Evolutionary conservation across 2,113 vertebrate genomes (phyloP).

Genomic region (Prinia subflava): DNA sequence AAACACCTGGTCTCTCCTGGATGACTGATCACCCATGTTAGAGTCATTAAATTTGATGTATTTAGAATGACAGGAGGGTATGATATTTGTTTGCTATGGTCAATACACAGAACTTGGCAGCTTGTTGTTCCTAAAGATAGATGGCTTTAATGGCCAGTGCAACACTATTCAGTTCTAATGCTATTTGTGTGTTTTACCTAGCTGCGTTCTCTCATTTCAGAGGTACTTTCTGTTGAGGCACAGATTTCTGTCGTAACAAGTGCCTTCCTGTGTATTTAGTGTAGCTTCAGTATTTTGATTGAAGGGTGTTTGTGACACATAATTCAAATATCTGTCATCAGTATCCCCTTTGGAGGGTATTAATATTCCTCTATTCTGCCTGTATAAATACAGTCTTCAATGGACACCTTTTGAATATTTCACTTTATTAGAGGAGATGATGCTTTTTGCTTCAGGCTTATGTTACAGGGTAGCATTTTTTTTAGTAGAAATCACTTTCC

Average conservation of each 20-base stretch:
- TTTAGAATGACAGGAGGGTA: not conserved
- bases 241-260: not conserved
- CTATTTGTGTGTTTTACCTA: accelerated
- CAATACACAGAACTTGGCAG: accelerated
- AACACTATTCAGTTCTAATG: accelerated
- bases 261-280: not conserved
- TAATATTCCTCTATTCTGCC: not conserved
- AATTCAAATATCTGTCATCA: not conserved
- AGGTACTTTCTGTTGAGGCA: not conserved
- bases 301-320: not conserved
- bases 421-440: not conserved
- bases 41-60: not conserved
- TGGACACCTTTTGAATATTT: not conserved
- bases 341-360: not conserved
- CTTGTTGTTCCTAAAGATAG: not conserved
- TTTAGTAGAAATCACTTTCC: not conserved
- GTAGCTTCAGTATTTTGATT: not conserved
- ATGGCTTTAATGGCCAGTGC: not conserved
- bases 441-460: not conserved
- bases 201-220: not conserved
- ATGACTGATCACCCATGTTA: not conserved
- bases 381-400: accelerated
- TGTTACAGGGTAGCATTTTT: not conserved
- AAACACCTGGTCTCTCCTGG: not conserved
- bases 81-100: not conserved